Percentiles rank a stretch among this genome's conserved stretches.
Evolutionary conservation across 2,113 vertebrate species (phyloP).

Genomic region (Corythoichthys intestinalis): DNA sequence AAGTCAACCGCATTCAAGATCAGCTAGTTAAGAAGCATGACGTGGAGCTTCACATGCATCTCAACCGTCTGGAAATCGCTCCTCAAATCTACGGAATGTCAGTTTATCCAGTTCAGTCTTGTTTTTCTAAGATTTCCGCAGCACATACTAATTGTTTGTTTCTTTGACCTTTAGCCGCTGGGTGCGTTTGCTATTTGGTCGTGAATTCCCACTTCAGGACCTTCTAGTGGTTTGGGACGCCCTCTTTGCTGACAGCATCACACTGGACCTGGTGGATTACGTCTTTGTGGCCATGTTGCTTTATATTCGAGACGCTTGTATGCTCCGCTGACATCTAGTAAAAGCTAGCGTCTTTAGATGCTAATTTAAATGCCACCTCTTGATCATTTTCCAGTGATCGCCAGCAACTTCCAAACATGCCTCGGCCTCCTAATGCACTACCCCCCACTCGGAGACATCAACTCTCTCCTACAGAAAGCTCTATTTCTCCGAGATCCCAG

Average conservation of each 20-base stretch:
- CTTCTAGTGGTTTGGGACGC: conserved; percentile 96
- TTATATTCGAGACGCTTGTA: conserved; percentile 94
- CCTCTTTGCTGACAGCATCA: conserved; percentile 91
- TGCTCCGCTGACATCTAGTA: conserved; percentile 57
- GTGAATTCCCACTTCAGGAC: conserved; percentile 94
- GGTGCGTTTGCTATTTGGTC: conserved; percentile 92
- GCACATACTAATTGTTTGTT: conserved; percentile 2
- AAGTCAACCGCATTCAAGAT: conserved; percentile 98
- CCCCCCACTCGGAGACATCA: conserved; percentile 88
- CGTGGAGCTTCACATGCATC: conserved; percentile 93
- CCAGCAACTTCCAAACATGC: conserved; percentile 98
- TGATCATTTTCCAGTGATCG: conserved; percentile 80
- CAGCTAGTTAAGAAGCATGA: conserved; percentile 95
- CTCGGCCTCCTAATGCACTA: conserved; percentile 98
- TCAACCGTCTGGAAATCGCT: conserved; percentile 95
- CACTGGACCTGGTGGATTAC: conserved; percentile 92
- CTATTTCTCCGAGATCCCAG: conserved; percentile 97
- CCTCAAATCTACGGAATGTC: conserved; percentile 98
- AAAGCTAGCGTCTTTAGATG: not conserved
- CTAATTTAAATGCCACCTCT: not conserved
- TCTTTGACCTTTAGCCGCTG: conserved; percentile 77
- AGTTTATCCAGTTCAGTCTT: conserved; percentile 60
- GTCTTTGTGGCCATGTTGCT: conserved; percentile 97
- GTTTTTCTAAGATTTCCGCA: conserved; percentile 28
- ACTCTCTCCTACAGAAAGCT: conserved; percentile 90